These are phyloP conservation scores for Homarus gammarus DNA, from an alignment of 2,888 invertebrate genomes.

Conservation along the genomic window DNA sequence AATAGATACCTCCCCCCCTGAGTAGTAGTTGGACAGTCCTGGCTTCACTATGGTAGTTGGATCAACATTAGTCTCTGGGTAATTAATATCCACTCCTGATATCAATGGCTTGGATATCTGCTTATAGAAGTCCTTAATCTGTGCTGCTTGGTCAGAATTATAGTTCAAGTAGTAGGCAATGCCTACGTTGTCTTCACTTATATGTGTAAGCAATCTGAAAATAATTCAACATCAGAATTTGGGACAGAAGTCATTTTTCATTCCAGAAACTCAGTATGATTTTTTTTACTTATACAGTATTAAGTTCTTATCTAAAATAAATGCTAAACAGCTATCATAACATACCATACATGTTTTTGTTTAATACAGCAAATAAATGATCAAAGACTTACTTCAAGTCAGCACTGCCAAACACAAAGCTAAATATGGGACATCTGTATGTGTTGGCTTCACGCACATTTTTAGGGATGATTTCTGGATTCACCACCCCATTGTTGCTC, in stretches of 20 bases:
- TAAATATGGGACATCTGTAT: slow-evolving; percentile 82
- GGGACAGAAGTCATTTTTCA: too few relatives aligned
- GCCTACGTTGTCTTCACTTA: slow-evolving; percentile 83
- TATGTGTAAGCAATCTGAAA: slow-evolving; percentile 82
- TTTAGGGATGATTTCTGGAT: slow-evolving; percentile 77
- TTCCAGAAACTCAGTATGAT: too few relatives aligned
- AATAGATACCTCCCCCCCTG: slow-evolving; percentile 62
- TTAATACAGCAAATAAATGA: neutral
- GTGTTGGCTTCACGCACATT: slow-evolving; percentile 76
- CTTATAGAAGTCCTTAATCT: slow-evolving; percentile 82
- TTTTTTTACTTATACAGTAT: too few relatives aligned
- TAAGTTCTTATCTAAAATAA: too few relatives aligned
- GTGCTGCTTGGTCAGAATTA: slow-evolving; percentile 82
- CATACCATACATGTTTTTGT: too few relatives aligned
- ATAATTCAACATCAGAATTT: too few relatives aligned
- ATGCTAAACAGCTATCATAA: too few relatives aligned
- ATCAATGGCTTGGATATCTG: slow-evolving; percentile 86
- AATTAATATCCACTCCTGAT: slow-evolving; percentile 84
- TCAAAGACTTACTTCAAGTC: slow-evolving; percentile 80
- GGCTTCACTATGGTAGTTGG: slow-evolving; percentile 67
- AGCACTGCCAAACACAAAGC: slow-evolving; percentile 86
- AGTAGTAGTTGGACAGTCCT: slow-evolving; percentile 52
- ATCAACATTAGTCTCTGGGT: slow-evolving; percentile 78
- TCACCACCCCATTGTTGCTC: slow-evolving; percentile 78
- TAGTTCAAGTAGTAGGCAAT: slow-evolving; percentile 86